A percentile compares a stretch with the other conserved stretches of the same genome.
Conservation (phyloP, 2,888 invertebrate genomes). For the Ornithoptera priamus region DNA sequence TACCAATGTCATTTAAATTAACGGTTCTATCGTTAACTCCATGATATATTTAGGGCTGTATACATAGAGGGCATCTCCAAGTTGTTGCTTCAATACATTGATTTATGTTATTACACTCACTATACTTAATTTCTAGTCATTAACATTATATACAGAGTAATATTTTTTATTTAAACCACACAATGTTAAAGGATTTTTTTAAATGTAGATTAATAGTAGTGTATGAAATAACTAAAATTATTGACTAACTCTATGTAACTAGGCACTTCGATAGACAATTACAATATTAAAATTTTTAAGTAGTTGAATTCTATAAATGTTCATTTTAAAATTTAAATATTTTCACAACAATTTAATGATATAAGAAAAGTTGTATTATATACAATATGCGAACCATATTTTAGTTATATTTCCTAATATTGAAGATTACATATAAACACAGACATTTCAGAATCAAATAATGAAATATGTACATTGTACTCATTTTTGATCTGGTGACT, state of each 20-base stretch:
- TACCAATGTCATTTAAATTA: background rate
- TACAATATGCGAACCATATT: conserved; percentile 15
- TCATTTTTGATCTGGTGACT: conserved; percentile 17
- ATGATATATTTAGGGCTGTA: background rate
- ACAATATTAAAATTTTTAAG: conserved; percentile 13
- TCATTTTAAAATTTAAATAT: background rate
- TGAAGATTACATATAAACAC: conserved; percentile 11
- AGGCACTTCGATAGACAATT: conserved; percentile 26
- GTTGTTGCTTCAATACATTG: background rate
- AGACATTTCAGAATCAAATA: background rate
- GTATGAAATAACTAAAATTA: conserved; percentile 13
- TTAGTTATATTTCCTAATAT: background rate
- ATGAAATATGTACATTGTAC: conserved; percentile 11
- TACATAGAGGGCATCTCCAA: background rate
- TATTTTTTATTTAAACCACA: background rate
- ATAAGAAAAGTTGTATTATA: conserved; percentile 4
- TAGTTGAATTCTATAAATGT: conserved; percentile 5
- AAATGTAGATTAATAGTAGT: background rate
- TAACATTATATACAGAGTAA: conserved; percentile 15
- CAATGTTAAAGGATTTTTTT: background rate
- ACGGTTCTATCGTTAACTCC: background rate
- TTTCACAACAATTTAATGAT: conserved; percentile 5
- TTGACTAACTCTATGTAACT: conserved; percentile 24
- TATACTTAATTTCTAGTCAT: conserved; percentile 13
- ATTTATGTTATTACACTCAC: conserved; percentile 1